Evolutionary conservation across 2,888 invertebrate genomes (phyloP).

Genomic region (Dorcus hopei): DNA sequence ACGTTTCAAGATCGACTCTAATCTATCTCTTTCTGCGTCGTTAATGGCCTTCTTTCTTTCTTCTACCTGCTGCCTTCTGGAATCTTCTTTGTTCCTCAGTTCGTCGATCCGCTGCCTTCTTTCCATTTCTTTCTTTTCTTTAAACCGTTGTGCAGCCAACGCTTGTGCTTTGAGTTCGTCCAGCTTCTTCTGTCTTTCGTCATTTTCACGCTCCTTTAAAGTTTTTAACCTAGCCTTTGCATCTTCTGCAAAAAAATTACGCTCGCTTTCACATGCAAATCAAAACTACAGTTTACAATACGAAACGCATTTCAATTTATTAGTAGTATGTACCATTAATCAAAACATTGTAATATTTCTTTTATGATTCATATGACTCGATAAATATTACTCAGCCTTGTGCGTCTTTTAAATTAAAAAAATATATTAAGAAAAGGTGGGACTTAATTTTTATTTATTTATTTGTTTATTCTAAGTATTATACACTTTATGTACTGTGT

Average conservation of each 20-base stretch:
- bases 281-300: background rate
- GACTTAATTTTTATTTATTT: no score
- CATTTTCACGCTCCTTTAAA: slow-evolving; percentile 84
- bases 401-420: no score
- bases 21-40: slow-evolving; percentile 83
- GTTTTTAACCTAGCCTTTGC: slow-evolving; percentile 67
- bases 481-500: no score
- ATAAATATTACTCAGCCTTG: background rate
- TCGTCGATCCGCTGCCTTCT: slow-evolving; percentile 79
- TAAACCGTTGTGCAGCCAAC: slow-evolving; percentile 82
- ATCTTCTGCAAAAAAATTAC: slow-evolving; percentile 43
- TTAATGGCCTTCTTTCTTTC: slow-evolving; percentile 85
- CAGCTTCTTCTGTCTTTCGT: slow-evolving; percentile 82
- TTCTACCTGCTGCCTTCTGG: slow-evolving; percentile 71
- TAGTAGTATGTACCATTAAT: background rate
- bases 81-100: slow-evolving; percentile 73
- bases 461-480: no score
- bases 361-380: background rate
- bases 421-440: no score
- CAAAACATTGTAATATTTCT: no score
- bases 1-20: slow-evolving; percentile 81
- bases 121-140: slow-evolving; percentile 86
- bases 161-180: slow-evolving; percentile 89
- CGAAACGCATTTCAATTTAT: slow-evolving; percentile 1
- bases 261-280: background rate